Base-by-base conservation (phyloP, 2,888 invertebrate genomes). In the Cremastobaeus sp. region DNA sequence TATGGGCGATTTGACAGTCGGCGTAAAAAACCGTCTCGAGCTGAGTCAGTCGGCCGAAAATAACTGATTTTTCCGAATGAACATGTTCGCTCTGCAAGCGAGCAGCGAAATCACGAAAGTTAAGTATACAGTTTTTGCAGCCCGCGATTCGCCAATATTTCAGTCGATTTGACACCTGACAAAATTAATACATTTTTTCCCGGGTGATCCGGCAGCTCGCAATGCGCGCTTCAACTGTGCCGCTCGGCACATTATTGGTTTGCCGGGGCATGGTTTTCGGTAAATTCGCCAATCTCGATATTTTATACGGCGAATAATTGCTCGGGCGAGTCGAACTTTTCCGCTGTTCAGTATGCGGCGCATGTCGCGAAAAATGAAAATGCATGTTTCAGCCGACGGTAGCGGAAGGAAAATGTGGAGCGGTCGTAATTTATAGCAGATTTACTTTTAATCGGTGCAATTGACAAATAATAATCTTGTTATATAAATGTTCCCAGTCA, bases 201-300 rank as follows among this genome's bases (percentile, higher is more conserved):
- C n/a, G n/a, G n/a, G n/a, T n/a, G n/a, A n/a, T n/a, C n/a, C n/a
- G n/a, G n/a, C n/a, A n/a, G n/a, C n/a, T n/a, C n/a, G n/a, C n/a
- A n/a, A n/a, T n/a, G n/a, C n/a, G n/a, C n/a, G n/a, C n/a, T 54
- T 64, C 54, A 45, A 25, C 45, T 65, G 55, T 65, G 54, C 45
- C 34, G 18, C 11, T 47, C 14, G 62, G 12, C 50, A n/a, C 28
- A n/a, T 41, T 43, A 64, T 64, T n/a, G n/a, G n/a, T n/a, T n/a
- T n/a, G n/a, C n/a, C n/a, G n/a, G n/a, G n/a, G n/a, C n/a, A n/a
- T 54, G 60, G 60, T n/a, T 39, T 21, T 15, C 43, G 21, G 45
- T 64, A 20, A 64, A 54, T 54, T 54, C 17, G 12, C 34, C 4
- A 9, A 3, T 35, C 12, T 3, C 39, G 15, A 32, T 43, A 45